phyloP scores from a whole-genome alignment of 1,140 invertebrate genomes.

The Bombus sylvicola region DNA sequence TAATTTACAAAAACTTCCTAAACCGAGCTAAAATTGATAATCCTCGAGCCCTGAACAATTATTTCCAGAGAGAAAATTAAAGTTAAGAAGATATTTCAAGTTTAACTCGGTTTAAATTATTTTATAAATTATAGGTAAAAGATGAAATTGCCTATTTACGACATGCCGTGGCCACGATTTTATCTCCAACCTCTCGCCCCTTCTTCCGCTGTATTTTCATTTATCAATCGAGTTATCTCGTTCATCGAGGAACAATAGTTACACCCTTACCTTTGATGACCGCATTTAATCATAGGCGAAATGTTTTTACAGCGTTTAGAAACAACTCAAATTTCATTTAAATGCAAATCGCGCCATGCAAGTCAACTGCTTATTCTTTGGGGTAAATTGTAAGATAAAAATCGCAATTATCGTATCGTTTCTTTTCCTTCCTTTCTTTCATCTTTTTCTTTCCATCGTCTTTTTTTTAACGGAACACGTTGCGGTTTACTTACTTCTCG shows the following conservation, averaged over 20 bases:
- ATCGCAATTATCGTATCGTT: constrained; percentile 12
- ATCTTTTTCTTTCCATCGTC: not conserved
- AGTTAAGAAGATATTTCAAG: not conserved
- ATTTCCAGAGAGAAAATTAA: not conserved
- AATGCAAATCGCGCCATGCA: constrained; percentile 19
- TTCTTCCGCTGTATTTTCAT: not conserved
- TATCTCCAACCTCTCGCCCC: not conserved
- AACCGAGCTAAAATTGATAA: not conserved
- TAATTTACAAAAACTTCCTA: not conserved
- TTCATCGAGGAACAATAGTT: not conserved
- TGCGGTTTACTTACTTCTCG: constrained; percentile 2
- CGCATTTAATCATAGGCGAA: not conserved
- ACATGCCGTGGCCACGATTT: not conserved
- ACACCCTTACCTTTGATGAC: not conserved
- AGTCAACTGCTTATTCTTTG: not conserved
- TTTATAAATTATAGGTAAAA: not conserved
- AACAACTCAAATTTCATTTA: constrained; percentile 8
- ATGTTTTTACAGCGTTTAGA: not conserved
- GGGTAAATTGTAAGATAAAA: not conserved
- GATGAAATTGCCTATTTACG: not conserved
- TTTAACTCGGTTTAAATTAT: not conserved
- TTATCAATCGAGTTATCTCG: not conserved
- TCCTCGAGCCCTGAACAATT: not conserved
- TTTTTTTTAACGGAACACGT: not conserved
- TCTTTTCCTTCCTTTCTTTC: not conserved